Conservation (phyloP, 1,140 invertebrate species). For the Gryon sp. region DNA sequence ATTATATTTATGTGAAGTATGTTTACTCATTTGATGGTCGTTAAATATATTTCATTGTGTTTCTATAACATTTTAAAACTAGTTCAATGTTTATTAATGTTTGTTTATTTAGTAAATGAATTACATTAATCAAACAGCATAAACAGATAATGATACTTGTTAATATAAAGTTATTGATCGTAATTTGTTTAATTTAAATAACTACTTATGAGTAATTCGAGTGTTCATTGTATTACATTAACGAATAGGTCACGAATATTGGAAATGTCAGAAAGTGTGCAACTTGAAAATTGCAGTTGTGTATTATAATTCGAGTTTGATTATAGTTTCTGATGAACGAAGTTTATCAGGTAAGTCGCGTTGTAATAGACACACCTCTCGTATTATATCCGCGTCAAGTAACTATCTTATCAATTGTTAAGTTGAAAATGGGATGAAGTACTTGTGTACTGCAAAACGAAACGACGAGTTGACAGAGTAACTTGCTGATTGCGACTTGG, state of each 20-base stretch:
- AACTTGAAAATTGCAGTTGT: constrained; percentile 44
- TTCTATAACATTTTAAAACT: no score
- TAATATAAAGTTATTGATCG: no score
- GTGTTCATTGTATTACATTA: constrained; percentile 11
- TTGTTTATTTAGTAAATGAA: no score
- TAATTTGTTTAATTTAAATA: no score
- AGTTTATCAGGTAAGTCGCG: constrained; percentile 28
- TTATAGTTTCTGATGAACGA: constrained; percentile 43
- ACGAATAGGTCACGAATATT: constrained; percentile 29
- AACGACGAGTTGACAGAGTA: constrained; percentile 13
- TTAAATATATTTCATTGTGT: no score
- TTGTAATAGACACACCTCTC: constrained; percentile 28
- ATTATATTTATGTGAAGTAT: no score
- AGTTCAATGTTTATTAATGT: no score
- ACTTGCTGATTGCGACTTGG: constrained; percentile 34
- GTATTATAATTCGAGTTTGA: constrained; percentile 56
- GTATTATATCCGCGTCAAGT: constrained; percentile 15
- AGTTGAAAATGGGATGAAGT: constrained; percentile 29
- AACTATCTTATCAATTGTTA: constrained; percentile 44
- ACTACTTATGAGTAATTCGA: constrained; percentile 2
- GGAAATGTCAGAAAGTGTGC: constrained; percentile 35
- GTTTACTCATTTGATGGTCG: no score
- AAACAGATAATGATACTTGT: no score
- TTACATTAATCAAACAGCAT: no score
- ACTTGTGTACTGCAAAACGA: constrained; percentile 9